Base-by-base conservation (phyloP, 2,113 vertebrate species). In the Ranitomeya imitator region DNA sequence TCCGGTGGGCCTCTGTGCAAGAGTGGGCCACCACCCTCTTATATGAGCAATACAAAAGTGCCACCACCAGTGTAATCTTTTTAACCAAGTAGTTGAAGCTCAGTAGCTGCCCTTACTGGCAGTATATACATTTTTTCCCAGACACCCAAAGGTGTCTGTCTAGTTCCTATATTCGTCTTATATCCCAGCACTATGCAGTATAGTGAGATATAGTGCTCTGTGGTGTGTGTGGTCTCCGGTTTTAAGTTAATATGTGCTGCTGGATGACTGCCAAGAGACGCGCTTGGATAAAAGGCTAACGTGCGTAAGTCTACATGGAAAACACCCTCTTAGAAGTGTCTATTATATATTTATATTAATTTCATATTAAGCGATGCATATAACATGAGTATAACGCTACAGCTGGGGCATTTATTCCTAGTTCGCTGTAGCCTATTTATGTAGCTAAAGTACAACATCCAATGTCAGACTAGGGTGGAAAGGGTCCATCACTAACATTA, bases 121-220 rank as follows among this genome's bases (percentile, higher is more conserved):
- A 80, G 21, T 57, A 18, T 60, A 59, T 69, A 23, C 60, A 71
- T 71, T 54, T 16, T n/a, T 54, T 69, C 21, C 6, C 51, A 71
- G 82, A 71, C 63, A 71, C 82, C 82, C 82, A 55, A 65, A 71
- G 67, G 82, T 84, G 82, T 31, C 57, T 81, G 79, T 81, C 82
- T 84, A 65, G 82, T 55, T 83, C 82, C 65, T 84, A 55, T 23
- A 69, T 71, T 15, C 82, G 55, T n/a, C 63, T 83, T 37, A 7
- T 18, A 69, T 69, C 21, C 15, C 73, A 4, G 10, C 21, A 26
- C 51, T 55, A n/a, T 69, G 21, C 21, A 69, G 82, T 9, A 26
- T 52, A 18, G 82, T 69, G 63, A 18, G 63, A 52, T 69, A 54
- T 55, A 84, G 65, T 84, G 82, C 82, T 84, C 82, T 84, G 60